Evolutionary conservation across 2,113 vertebrate genomes (phyloP).

Genomic region (Equus quagga): DNA sequence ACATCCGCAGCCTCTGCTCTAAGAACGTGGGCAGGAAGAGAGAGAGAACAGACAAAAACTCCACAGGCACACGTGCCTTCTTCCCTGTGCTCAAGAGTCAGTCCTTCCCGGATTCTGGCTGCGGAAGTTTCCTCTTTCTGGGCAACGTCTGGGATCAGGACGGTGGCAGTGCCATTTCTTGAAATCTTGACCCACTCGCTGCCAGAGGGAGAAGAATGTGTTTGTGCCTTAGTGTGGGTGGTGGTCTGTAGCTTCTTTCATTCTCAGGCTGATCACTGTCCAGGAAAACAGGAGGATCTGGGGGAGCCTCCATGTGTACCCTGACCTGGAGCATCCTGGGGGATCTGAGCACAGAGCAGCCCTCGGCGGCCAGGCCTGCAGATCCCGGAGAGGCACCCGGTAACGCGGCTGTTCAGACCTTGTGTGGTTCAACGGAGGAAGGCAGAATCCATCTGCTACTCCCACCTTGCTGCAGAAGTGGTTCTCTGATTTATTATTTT

Average conservation of each 20-base stretch:
- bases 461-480: slow-evolving; percentile 26
- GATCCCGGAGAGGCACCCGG: background rate
- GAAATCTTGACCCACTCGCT: background rate
- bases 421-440: background rate
- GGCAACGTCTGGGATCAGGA: background rate
- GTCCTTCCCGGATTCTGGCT: fast-evolving
- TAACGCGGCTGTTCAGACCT: slow-evolving; percentile 58
- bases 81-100: background rate
- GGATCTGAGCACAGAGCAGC: background rate
- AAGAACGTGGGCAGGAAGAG: background rate
- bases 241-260: fast-evolving
- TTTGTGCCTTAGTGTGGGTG: fast-evolving
- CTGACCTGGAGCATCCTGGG: fast-evolving
- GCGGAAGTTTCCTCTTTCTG: fast-evolving
- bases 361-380: fast-evolving
- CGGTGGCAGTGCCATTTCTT: fast-evolving
- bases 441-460: background rate
- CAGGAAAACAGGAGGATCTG: background rate
- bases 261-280: too few species aligned
- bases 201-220: fast-evolving
- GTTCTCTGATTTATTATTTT: slow-evolving; percentile 84
- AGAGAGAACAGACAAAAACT: fast-evolving
- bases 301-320: background rate
- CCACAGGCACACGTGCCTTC: fast-evolving
- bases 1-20: background rate